phyloP scores from a whole-genome alignment of 2,888 invertebrate species.

The Noctua pronuba region DNA sequence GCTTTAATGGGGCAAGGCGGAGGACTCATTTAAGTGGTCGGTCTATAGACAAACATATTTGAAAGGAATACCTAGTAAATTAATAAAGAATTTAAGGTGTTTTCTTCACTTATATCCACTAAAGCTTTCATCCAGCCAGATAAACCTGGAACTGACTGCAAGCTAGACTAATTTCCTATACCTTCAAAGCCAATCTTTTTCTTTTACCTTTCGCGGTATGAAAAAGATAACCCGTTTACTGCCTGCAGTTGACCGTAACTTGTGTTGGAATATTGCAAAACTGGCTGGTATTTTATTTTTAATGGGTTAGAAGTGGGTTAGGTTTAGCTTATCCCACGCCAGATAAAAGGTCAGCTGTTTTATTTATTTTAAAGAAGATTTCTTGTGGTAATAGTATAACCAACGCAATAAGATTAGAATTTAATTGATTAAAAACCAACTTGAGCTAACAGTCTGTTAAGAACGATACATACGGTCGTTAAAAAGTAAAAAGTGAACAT shows the following conservation, averaged over 20 bases:
- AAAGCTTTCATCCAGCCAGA: background rate
- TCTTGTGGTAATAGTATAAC: background rate
- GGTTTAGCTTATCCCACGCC: background rate
- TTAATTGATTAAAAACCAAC: no score
- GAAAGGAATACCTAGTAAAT: no score
- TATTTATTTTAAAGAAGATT: background rate
- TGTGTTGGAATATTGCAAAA: conserved; percentile 23
- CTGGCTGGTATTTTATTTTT: conserved; percentile 16
- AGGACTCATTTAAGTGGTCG: no score
- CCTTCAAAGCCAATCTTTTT: conserved; percentile 12
- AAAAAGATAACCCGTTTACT: conserved; percentile 27
- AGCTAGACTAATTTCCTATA: conserved; percentile 23
- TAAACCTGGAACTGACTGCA: background rate
- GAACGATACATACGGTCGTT: no score
- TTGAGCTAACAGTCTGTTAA: no score
- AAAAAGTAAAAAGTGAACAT: no score
- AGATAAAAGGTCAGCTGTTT: background rate
- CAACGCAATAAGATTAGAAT: background rate
- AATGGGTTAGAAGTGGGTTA: background rate
- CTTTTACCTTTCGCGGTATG: conserved; percentile 16
- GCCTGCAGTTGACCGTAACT: conserved; percentile 20
- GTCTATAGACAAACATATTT: no score
- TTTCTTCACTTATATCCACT: background rate
- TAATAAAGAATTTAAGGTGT: no score
- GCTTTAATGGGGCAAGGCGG: no score